phyloP scores from a whole-genome alignment of 2,888 invertebrate species.

The Drosophila ezoana region DNA sequence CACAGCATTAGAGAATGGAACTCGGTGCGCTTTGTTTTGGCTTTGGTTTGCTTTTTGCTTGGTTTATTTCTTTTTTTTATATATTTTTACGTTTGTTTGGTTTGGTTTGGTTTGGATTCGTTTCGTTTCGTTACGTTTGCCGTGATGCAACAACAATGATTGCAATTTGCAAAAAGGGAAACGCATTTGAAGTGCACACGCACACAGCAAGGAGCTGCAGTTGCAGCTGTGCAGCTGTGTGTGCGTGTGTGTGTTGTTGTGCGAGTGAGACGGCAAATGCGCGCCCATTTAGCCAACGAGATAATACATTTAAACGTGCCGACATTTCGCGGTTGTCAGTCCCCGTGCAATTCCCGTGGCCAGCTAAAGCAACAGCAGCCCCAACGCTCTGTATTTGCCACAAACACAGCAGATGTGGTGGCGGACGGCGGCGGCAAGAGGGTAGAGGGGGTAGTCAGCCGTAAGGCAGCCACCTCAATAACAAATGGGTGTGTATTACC shows the following conservation, averaged over 20 bases:
- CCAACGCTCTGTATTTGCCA: not conserved
- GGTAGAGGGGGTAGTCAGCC: not conserved
- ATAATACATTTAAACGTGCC: slow-evolving; percentile 68
- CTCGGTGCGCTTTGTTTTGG: slow-evolving; percentile 6
- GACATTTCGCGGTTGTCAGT: slow-evolving; percentile 52
- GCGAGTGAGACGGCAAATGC: slow-evolving; percentile 17
- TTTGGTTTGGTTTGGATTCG: slow-evolving; percentile 35
- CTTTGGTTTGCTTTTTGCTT: slow-evolving; percentile 1
- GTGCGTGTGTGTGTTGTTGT: not conserved
- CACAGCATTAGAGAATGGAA: slow-evolving; percentile 25
- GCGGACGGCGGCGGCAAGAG: not conserved
- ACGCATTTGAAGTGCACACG: slow-evolving; percentile 56
- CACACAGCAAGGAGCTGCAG: slow-evolving; percentile 16
- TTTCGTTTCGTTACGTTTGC: slow-evolving; percentile 28
- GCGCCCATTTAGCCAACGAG: slow-evolving; percentile 41
- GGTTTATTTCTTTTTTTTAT: too few species aligned
- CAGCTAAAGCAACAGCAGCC: slow-evolving; percentile 8
- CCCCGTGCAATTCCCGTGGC: slow-evolving; percentile 26
- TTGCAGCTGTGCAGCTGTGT: not conserved
- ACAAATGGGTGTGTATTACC: slow-evolving; percentile 7
- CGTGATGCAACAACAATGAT: slow-evolving; percentile 61
- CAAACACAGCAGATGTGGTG: not conserved
- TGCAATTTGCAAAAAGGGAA: slow-evolving; percentile 69
- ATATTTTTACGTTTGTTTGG: slow-evolving; percentile 25
- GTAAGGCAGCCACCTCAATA: slow-evolving; percentile 7